Conservation (phyloP, 2,888 invertebrate species). For the Charanyca ferruginea region DNA sequence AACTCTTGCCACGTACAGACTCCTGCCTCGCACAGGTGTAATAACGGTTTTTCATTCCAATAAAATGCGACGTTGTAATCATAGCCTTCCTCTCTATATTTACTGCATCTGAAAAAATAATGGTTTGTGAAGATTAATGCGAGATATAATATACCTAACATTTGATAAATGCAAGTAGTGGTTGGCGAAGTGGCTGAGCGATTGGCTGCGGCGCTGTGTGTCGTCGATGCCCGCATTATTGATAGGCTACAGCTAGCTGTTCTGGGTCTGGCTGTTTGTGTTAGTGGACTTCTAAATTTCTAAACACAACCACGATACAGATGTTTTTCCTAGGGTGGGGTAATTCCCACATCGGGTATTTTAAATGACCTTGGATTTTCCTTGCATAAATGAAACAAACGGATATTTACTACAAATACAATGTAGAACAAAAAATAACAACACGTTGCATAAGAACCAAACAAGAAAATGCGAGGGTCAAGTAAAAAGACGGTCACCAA, state of each 20-base stretch:
- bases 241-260: no score
- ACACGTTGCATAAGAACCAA: slow-evolving; percentile 13
- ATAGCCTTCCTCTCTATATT: slow-evolving; percentile 46
- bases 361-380: slow-evolving; percentile 9
- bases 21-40: slow-evolving; percentile 77
- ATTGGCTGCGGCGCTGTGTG: no score
- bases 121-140: not conserved
- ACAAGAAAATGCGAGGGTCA: slow-evolving; percentile 38
- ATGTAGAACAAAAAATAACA: not conserved
- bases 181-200: no score
- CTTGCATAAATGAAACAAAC: not conserved
- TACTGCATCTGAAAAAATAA: slow-evolving; percentile 72
- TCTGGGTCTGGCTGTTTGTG: no score
- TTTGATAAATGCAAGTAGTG: no score
- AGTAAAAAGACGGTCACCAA: slow-evolving; percentile 1
- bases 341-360: no score
- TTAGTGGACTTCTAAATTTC: no score
- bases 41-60: slow-evolving; percentile 81
- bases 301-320: no score
- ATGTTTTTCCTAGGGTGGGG: no score
- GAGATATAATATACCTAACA: no score
- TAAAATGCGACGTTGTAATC: slow-evolving; percentile 81
- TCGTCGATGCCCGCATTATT: no score
- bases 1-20: slow-evolving; percentile 84
- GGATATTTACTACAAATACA: not conserved